Evolutionary conservation across 2,888 invertebrate genomes (phyloP), one percentile per base, ranked within the genome.

Genomic region (Julus scanicus): DNA sequence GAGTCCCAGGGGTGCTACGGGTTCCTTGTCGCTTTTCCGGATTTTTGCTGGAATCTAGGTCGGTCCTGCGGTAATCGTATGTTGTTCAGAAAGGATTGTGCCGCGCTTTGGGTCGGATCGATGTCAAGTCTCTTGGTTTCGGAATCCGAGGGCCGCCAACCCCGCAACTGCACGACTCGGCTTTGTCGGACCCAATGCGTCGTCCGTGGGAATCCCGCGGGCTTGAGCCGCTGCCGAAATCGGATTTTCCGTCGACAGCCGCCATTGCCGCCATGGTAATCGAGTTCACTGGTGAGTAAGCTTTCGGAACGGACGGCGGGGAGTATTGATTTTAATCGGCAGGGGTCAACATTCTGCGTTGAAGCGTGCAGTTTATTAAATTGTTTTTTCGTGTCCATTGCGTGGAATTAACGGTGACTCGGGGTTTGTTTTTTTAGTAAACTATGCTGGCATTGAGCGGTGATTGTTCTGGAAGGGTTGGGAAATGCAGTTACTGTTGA

Each of bases 241-340:
- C 29, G 53, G 53, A 57, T n/a, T 57, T 57, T 5, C 17, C 17
- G n/a, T 57, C 57, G n/a, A 57, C 49, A 49, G 17, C 57, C 57
- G 57, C 44, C 44, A 39, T 84, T 39, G 84, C 84, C 44, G 84
- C 39, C 39, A 84, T 84, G 84, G 84, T 84, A 15, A 84, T 84
- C 17, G 84, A 84, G 84, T 84, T 84, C 84, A 84, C 84, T 84
- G 84, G 84, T 84, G 84, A 84, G 84, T 84, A 40, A 17, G 37
- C 49, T 49, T 13, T 13, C n/a, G n/a, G 29, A 29, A 29, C 29
- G 29, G 4, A n/a, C 57, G n/a, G 57, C 17, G 57, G 57, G n/a
- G 5, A n/a, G 49, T 57, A 57, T 57, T n/a, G 57, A 57, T 57
- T 57, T 57, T 57, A 57, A n/a, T n/a, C 57, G n/a, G 57, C 57